Evolutionary conservation across 2,113 vertebrate species (phyloP), one percentile per base, ranked within the genome.

Genomic region (Phyllopteryx taeniolatus): DNA sequence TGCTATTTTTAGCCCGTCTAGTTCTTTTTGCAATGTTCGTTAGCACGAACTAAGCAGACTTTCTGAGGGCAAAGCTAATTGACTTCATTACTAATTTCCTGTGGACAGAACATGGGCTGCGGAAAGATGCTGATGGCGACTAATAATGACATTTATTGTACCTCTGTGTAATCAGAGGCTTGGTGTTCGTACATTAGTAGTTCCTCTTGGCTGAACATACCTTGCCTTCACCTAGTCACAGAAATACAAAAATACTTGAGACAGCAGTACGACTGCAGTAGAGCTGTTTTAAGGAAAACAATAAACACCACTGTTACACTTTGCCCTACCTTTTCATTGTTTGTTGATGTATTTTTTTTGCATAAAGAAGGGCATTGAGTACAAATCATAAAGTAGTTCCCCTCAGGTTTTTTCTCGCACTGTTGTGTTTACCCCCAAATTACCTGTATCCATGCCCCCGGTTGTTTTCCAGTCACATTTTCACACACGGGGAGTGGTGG

Each of bases 381-480:
- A 19, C 19, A 71, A 19, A 44, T 47, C 75, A 71, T 68, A 72
- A 74, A 69, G 35, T 3, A 6, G 35, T 77, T 70, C 67, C 78
- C 83, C 81, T 77, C 44, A 57, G 56, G 76, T 71, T 83, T 77
- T 84, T 80, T 85, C 47, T 77, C 75, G 42, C 76, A 81, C 75
- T 75, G 66, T 71, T 75, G 80, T 79, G 74, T 83, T 85, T 79
- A 75, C 74, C 69, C 64, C 3, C 61, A 85, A 79, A 77, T 85
- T 87, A 86, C 79, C 71, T 78, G 60, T 64, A 80, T 80, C 80
- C 61, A 17, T 79, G 74, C 73, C 82, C 77, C 69, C 44, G 71
- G 86, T 86, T 87, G 75, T 89, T 87, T 91, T 76, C 71, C 31
- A 72, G 66, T 78, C 78, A 51, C 69, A 83, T 75, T 84, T 81